Conservation (phyloP, 2,797 vertebrate species). For the Cygnus olor region DNA sequence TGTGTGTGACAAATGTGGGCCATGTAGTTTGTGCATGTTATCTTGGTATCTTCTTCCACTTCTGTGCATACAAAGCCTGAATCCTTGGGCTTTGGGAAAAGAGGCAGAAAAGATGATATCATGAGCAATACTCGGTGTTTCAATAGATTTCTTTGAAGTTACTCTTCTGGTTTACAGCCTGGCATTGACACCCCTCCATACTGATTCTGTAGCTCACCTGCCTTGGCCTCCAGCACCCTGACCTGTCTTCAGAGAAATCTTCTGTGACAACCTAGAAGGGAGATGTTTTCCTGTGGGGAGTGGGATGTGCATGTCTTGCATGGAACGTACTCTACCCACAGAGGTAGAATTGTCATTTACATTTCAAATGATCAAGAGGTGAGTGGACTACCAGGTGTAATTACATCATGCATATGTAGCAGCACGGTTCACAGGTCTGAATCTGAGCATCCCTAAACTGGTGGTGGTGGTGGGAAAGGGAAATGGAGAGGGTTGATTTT, state of each 20-base stretch:
- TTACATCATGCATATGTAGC: neutral
- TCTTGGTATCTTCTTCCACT: neutral
- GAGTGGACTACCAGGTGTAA: constrained; percentile 19
- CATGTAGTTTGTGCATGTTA: neutral
- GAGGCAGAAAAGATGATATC: neutral
- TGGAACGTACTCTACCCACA: neutral
- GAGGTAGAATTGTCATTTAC: constrained; percentile 15
- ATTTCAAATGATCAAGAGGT: constrained; percentile 20
- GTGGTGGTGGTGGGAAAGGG: neutral
- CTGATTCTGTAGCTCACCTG: neutral
- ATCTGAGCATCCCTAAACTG: neutral
- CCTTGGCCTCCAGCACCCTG: neutral
- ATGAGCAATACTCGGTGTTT: neutral
- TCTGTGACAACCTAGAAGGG: neutral
- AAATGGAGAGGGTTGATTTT: neutral
- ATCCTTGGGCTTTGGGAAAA: neutral
- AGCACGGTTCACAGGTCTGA: neutral
- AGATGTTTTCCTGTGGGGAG: neutral
- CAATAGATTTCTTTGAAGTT: neutral
- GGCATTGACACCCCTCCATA: neutral
- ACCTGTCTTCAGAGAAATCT: constrained; percentile 1
- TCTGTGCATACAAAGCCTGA: neutral
- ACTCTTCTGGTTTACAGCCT: neutral
- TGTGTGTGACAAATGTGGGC: neutral
- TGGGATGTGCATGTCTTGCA: constrained; percentile 15